phyloP scores from a whole-genome alignment of 1,140 invertebrate genomes.

The Ectropis grisescens region DNA sequence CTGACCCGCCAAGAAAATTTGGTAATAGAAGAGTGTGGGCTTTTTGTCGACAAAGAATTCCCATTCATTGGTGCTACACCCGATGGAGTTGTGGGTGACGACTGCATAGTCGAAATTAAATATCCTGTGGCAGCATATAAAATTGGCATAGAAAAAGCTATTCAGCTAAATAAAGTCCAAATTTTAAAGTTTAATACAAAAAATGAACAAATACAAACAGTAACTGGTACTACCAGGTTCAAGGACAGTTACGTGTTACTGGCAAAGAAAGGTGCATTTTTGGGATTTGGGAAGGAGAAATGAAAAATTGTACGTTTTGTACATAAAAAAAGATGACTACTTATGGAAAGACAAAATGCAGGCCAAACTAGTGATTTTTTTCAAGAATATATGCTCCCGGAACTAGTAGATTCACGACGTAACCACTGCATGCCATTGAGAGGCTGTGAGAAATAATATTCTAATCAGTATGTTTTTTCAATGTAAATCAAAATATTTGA shows the following conservation, averaged over 20 bases:
- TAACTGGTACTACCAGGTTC: conserved; percentile 15
- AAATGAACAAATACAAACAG: conserved; percentile 6
- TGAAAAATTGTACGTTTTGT: not conserved
- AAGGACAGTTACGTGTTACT: conserved; percentile 16
- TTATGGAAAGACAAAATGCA: conserved; percentile 1
- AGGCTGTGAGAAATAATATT: too few species aligned
- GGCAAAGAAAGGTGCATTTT: conserved; percentile 6
- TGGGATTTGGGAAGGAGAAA: conserved; percentile 10
- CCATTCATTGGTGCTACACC: conserved; percentile 1
- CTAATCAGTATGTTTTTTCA: too few species aligned
- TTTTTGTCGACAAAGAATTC: conserved; percentile 1
- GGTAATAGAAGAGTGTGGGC: too few species aligned
- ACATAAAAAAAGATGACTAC: not conserved
- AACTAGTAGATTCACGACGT: too few species aligned
- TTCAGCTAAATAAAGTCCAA: not conserved
- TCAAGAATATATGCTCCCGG: too few species aligned
- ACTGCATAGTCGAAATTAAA: not conserved
- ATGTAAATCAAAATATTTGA: too few species aligned
- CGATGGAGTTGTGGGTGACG: not conserved
- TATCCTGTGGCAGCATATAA: not conserved
- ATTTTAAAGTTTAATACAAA: conserved; percentile 1
- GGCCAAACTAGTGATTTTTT: too few species aligned
- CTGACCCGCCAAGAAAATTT: not conserved
- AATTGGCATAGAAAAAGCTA: conserved; percentile 1
- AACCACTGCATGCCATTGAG: too few species aligned